Evolutionary conservation across 1,140 invertebrate species (phyloP).

Genomic region (Drosophila mauritiana): DNA sequence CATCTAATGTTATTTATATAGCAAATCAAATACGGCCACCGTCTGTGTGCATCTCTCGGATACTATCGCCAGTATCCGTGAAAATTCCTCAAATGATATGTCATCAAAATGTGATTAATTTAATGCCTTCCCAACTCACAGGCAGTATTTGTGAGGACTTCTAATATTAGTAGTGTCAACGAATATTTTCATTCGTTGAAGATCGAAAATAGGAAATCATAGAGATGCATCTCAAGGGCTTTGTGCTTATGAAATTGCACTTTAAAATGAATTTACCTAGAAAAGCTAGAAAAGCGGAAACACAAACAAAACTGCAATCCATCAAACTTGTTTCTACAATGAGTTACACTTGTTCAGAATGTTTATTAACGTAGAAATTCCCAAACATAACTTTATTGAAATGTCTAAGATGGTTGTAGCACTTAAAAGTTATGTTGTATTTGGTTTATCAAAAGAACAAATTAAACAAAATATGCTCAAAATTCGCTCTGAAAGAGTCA

Average conservation of each 20-base stretch:
- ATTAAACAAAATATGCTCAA: not conserved
- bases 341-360: too few species aligned
- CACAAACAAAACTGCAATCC: too few species aligned
- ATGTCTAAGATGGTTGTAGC: too few species aligned
- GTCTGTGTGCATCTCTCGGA: slow-evolving; percentile 23
- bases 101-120: slow-evolving; percentile 69
- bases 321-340: too few species aligned
- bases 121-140: slow-evolving; percentile 29
- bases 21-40: slow-evolving; percentile 24
- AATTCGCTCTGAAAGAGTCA: not conserved
- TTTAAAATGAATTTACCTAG: not conserved
- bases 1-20: slow-evolving; percentile 56
- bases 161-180: slow-evolving; percentile 31
- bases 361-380: too few species aligned
- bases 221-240: not conserved
- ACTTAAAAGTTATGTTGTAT: too few species aligned
- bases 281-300: too few species aligned
- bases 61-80: slow-evolving; percentile 43
- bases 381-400: too few species aligned
- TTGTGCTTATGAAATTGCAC: not conserved
- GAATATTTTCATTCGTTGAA: slow-evolving; percentile 12
- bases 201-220: not conserved
- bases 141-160: slow-evolving; percentile 6
- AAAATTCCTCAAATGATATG: slow-evolving; percentile 65
- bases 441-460: too few species aligned